Evolutionary conservation across 1,140 invertebrate genomes (phyloP), one percentile per base, ranked within the genome.

Genomic region (Wasmannia auropunctata): DNA sequence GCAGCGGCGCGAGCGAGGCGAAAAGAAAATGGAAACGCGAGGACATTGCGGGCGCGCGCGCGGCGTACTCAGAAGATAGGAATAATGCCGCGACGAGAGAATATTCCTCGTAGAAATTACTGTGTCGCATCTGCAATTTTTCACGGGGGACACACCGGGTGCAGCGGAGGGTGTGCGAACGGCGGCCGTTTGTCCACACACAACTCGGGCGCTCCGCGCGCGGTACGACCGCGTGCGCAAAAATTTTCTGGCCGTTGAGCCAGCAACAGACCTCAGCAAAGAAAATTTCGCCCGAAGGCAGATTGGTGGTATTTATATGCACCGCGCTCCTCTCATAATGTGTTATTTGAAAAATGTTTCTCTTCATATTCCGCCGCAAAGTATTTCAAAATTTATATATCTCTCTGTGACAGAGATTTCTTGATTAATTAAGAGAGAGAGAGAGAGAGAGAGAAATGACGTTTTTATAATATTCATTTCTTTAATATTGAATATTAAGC

Each of bases 61-160:
- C 49, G 49, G 60, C 25, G 46, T 31, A 77, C 72, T 88, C 88
- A 54, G 43, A 28, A 76, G 86, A 88, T 79, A 81, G 51, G 67
- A 83, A 74, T 80, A 72, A 63, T 70, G 49, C 43, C 72, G 51
- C 85, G 85, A 79, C 88, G 56, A 79, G 72, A 79, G 51, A 49
- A 54, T 83, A 72, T 86, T 69, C 56, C 76, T 65, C 51, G 34
- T 37, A 79, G 74, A 89, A 87, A 89, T 87, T 89, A 85, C 74
- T 72, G 74, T 81, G 22, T 43, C 77, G 72, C 74, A 60, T 60
- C 40, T 58, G 76, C 85, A 86, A 86, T 86, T 86, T 86, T 80
- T 86, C 65, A 83, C 19, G 67, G 25, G n/a, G 67, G 28, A 54
- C 43, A 65, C n/a, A 49, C 40, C 51, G 25, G 34, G 6, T 3